Base-by-base conservation (phyloP, 2,888 invertebrate genomes). In the Drosophila meridionalis region DNA sequence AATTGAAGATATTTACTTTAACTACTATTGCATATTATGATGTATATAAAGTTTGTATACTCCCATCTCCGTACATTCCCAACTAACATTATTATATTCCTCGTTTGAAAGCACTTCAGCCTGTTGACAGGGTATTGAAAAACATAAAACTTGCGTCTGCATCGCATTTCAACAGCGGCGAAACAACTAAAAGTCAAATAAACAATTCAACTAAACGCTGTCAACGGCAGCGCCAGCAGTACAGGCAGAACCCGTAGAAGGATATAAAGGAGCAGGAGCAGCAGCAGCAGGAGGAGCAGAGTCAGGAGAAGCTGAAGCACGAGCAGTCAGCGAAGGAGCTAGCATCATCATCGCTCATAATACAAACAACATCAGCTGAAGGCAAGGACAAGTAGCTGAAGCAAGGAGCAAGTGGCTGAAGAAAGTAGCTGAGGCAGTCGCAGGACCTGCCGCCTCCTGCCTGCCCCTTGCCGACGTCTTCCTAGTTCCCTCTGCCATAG, bases 171-270 rank as follows among this genome's bases (percentile, higher is more conserved):
- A 82, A 69, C 73, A 61, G 75, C 67, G 69, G 73, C 67, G 76
- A 83, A 86, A 86, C 88, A 88, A 86, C 85, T 86, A 89, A 86
- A 88, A 88, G 89, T 88, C 89, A 88, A 88, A 88, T 88, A 88
- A 89, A 88, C 87, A 88, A 88, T 88, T 88, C 89, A 89, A 88
- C 86, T 88, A 82, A 84, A 86, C 82, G 84, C 89, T 82, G 85
- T 88, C 86, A 85, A 83, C 85, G 55, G 50, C 65, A 40, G 48
- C 26, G 65, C 30, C 4, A 52, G 36, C 34, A 53, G 38, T 20
- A 61, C 28, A 6, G 38, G 47, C 53, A 28, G 11, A 20, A 42
- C 38, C 3, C 6, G 30, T 6, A 38, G 5, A 9, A 43, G 12
- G 45, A 11, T 40, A 32, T 50, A 11, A 28, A 38, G 20, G 1